phyloP scores from a whole-genome alignment of 2,113 vertebrate species.

The Tetrao urogallus region DNA sequence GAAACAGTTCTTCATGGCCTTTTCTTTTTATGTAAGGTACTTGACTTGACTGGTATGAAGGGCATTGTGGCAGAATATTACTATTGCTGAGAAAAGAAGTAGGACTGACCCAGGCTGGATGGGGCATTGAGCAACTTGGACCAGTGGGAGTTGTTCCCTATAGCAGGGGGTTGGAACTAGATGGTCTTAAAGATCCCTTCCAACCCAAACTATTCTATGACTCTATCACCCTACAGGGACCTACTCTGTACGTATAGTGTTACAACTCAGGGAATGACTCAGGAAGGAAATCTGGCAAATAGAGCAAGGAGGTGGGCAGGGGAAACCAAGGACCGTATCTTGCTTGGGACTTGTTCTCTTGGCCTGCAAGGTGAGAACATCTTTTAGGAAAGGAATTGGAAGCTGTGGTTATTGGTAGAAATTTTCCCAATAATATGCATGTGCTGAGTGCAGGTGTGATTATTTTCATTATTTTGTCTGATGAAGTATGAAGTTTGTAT shows the following conservation, averaged over 20 bases:
- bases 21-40: background rate
- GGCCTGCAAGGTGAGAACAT: background rate
- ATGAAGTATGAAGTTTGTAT: background rate
- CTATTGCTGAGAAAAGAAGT: background rate
- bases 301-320: background rate
- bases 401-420: background rate
- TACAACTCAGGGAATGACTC: background rate
- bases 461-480: background rate
- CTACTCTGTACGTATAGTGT: no score
- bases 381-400: background rate
- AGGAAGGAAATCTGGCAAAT: background rate
- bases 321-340: background rate
- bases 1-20: background rate
- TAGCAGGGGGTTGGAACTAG: no score
- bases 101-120: background rate
- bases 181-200: no score
- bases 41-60: background rate
- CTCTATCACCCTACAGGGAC: no score
- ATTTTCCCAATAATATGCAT: background rate
- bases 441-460: background rate
- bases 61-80: background rate
- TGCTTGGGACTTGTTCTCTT: background rate
- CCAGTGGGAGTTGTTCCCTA: no score
- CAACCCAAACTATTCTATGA: no score
- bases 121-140: no score